Percentiles rank a stretch among this genome's conserved stretches.
Conservation (phyloP, 2,888 invertebrate genomes). For the Cosmorhoe ocellata region DNA sequence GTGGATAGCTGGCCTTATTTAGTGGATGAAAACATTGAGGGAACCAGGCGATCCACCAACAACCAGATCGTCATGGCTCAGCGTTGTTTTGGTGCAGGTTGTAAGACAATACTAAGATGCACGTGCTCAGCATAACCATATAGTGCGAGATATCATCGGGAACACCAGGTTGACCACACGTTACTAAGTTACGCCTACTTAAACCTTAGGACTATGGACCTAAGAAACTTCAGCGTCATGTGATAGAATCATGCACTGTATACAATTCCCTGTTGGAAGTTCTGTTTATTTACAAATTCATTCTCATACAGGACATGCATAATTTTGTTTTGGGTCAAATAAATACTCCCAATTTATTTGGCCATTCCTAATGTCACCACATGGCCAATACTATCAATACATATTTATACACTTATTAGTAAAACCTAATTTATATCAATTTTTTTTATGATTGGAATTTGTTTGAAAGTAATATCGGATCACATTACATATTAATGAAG, state of each 20-base stretch:
- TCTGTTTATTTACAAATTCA: constrained; percentile 12
- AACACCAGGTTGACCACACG: too few relatives aligned
- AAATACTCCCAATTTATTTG: not conserved
- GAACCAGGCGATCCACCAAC: too few relatives aligned
- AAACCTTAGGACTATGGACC: too few relatives aligned
- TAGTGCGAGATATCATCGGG: too few relatives aligned
- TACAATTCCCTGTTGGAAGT: not conserved
- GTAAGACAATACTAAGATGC: too few relatives aligned
- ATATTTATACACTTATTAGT: not conserved
- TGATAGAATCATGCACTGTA: constrained; percentile 12
- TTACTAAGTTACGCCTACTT: too few relatives aligned
- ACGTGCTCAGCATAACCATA: too few relatives aligned
- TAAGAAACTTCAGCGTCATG: not conserved
- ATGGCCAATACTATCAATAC: too few relatives aligned
- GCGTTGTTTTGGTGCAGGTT: too few relatives aligned
- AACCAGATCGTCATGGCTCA: too few relatives aligned
- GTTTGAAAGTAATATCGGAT: constrained; percentile 9
- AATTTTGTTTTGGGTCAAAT: constrained; percentile 2
- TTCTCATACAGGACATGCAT: constrained; percentile 5
- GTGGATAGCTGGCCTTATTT: too few relatives aligned
- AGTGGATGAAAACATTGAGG: too few relatives aligned
- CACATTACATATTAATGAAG: constrained; percentile 18
- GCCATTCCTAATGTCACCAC: constrained; percentile 1
- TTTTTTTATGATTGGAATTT: not conserved
- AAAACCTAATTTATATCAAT: not conserved